Evolutionary conservation across 1,140 invertebrate genomes (phyloP).

Genomic region (Cylas formicarius): DNA sequence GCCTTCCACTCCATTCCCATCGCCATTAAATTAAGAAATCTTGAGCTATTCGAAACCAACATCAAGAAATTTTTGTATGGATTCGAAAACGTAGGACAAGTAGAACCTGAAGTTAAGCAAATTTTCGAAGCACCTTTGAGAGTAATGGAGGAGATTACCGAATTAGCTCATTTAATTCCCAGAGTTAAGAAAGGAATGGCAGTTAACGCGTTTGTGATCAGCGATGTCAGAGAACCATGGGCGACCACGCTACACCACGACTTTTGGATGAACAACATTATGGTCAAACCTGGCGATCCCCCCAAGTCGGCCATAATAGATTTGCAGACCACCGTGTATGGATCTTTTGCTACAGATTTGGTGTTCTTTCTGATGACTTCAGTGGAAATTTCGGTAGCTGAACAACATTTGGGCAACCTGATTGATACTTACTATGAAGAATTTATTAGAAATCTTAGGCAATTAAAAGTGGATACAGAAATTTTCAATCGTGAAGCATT

Average conservation of each 20-base stretch:
- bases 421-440: slow-evolving; percentile 43
- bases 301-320: slow-evolving; percentile 13
- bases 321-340: slow-evolving; percentile 8
- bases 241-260: slow-evolving; percentile 49
- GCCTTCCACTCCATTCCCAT: slow-evolving; percentile 48
- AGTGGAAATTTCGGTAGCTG: slow-evolving; percentile 34
- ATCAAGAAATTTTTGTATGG: slow-evolving; percentile 34
- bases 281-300: slow-evolving; percentile 39
- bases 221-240: slow-evolving; percentile 37
- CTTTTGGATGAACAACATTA: slow-evolving; percentile 55
- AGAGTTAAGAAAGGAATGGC: no score
- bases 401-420: slow-evolving; percentile 40
- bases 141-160: no score
- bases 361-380: slow-evolving; percentile 49
- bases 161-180: no score
- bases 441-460: slow-evolving; percentile 14
- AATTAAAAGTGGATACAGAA: slow-evolving; percentile 8
- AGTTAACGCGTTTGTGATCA: no score
- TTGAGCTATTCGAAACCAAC: slow-evolving; percentile 40
- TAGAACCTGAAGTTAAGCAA: no score
- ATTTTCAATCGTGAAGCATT: slow-evolving; percentile 7
- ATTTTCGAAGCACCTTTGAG: no score
- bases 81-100: no score
- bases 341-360: slow-evolving; percentile 46
- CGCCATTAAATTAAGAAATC: slow-evolving; percentile 41